Evolutionary conservation across 2,888 invertebrate genomes (phyloP).

Genomic region (Dolichopus griseipennis): DNA sequence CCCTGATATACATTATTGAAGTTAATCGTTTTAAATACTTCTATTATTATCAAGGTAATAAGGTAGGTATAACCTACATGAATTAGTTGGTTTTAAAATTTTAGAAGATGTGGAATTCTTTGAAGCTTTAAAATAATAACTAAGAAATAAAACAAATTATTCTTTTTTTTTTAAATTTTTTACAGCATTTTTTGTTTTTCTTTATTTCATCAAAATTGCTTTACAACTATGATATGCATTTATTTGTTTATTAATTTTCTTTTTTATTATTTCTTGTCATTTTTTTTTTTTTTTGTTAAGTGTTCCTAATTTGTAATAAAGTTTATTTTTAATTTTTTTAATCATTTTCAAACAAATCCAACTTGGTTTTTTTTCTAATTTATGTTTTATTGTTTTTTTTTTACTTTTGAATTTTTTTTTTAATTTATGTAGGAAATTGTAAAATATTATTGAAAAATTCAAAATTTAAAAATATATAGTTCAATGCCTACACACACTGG

Average conservation of each 20-base stretch:
- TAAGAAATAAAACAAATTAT: slow-evolving; percentile 19
- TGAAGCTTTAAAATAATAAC: no score
- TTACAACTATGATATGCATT: slow-evolving; percentile 92
- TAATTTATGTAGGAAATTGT: no score
- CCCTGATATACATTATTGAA: no score
- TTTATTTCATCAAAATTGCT: slow-evolving; percentile 27
- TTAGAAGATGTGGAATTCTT: no score
- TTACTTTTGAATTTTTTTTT: not conserved
- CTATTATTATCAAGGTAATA: no score
- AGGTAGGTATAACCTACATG: no score
- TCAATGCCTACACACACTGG: no score
- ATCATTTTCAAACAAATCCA: not conserved
- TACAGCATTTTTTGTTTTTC: slow-evolving; percentile 35
- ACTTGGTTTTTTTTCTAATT: not conserved
- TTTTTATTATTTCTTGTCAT: slow-evolving; percentile 15
- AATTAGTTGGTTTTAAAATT: no score
- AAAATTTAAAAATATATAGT: no score
- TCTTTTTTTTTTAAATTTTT: slow-evolving; percentile 31
- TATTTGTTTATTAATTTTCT: slow-evolving; percentile 29
- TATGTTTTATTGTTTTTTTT: slow-evolving; percentile 10
- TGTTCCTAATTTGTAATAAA: slow-evolving; percentile 12
- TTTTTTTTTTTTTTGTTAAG: slow-evolving; percentile 19
- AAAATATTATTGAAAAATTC: no score
- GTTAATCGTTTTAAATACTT: no score
- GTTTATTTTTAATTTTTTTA: not conserved